phyloP scores from a whole-genome alignment of 37 sponge, comb jelly and placozoan species.

The Sycon ciliatum region DNA sequence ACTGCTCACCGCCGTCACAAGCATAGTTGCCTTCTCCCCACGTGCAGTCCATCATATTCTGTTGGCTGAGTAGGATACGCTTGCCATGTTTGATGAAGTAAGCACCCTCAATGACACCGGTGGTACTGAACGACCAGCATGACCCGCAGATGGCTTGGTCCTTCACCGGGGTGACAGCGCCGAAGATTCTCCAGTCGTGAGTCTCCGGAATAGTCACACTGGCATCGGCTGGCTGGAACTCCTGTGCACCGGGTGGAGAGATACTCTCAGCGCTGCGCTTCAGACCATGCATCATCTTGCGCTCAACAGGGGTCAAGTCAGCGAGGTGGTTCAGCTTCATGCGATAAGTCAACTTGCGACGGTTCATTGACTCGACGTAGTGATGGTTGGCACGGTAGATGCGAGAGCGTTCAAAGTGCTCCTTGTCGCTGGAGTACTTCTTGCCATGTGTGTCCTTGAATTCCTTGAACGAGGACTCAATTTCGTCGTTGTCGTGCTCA shows the following conservation, averaged over 20 bases:
- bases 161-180: constrained; percentile 92
- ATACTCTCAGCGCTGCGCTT: no score
- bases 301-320: constrained; percentile 55
- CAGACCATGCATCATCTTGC: constrained; percentile 54
- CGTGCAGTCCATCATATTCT: constrained; percentile 82
- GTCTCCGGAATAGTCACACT: constrained; percentile 21
- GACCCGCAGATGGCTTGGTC: constrained; percentile 97
- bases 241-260: no score
- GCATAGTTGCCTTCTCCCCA: constrained; percentile 96
- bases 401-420: constrained; percentile 37
- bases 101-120: constrained; percentile 85
- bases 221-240: no score
- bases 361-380: constrained; percentile 74
- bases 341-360: constrained; percentile 42
- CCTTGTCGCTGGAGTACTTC: constrained; percentile 26
- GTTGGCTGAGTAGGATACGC: constrained; percentile 16
- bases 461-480: constrained; percentile 39
- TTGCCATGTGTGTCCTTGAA: constrained; percentile 55
- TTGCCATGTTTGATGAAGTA: constrained; percentile 53
- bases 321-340: constrained; percentile 80
- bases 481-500: no score
- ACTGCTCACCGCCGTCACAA: constrained; percentile 98
- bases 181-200: constrained; percentile 19
- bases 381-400: constrained; percentile 55
- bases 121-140: constrained; percentile 96